Base-by-base conservation (phyloP, 2,113 vertebrate species). In the Paramormyrops kingsleyae region DNA sequence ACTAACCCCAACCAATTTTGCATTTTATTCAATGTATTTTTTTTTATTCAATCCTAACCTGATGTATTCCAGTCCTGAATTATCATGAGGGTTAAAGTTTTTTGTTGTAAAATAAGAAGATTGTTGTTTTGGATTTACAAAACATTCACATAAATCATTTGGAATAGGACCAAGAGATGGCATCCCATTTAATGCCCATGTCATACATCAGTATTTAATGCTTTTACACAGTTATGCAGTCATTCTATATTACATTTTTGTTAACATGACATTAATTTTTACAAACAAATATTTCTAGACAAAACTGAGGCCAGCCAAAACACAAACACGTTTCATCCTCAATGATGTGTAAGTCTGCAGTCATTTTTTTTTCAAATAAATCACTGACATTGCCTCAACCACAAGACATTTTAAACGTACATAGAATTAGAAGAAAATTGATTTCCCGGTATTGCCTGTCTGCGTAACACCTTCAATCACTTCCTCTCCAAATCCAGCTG, bases 11-110 rank as follows among this genome's bases (percentile, higher is more conserved):
- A 92, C 92, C 91, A 91, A 80, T 91, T 93, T 89, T 94, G 94
- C 92, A 91, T 91, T 92, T 92, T 92, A 88, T 89, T 92, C 89
- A 91, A 74, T 92, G 88, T 66, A 87, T 80, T 27, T 89, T 90
- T 89, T 89, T 59, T 90, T 93, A 88, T 91, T 91, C 92, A 91
- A 91, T 92, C 94, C 94, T 92, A 91, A 91, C 90, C 88, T 90
- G 88, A 87, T 91, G 89, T 44, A 47, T 90, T 89, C 90, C 87
- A 91, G 92, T 95, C 95, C 94, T 95, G 93, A 95, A 95, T 94
- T 91, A 90, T 91, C 91, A 80, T 93, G 92, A 92, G 92, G 87
- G 91, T 90, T 92, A 91, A 91, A 92, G 89, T 92, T 90, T 91
- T 92, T 87, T 84, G 52, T 87, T 90, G 90, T 92, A 93, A 90